A percentile compares a stretch with the other conserved stretches of the same genome.
phyloP scores from a whole-genome alignment of 2,888 invertebrate genomes.

The Leptodirus hochenwartii region DNA sequence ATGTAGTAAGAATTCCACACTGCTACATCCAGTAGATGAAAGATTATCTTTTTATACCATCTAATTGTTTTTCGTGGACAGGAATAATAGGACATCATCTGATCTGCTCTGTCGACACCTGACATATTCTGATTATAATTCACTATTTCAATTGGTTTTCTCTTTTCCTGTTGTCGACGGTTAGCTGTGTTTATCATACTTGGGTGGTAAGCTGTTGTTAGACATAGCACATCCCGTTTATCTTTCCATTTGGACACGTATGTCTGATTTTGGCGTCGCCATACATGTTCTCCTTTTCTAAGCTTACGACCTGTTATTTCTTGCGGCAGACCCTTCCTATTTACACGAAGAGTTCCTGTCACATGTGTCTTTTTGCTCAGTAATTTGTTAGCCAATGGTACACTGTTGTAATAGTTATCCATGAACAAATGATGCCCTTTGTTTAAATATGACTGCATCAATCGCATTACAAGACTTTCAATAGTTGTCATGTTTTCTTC shows the following conservation, averaged over 20 bases:
- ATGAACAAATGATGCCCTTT: conserved; percentile 17
- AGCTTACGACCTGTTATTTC: conserved; percentile 11
- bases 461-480: conserved; percentile 14
- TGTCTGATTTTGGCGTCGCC: conserved; percentile 10
- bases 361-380: conserved; percentile 13
- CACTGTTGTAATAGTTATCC: conserved; percentile 16
- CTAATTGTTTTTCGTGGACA: conserved; percentile 18
- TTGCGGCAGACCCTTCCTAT: conserved; percentile 13
- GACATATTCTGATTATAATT: conserved; percentile 15
- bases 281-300: conserved; percentile 12
- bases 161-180: conserved; percentile 12
- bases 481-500: conserved; percentile 13
- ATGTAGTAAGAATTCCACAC: conserved; percentile 17
- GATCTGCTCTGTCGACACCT: conserved; percentile 16
- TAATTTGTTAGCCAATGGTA: conserved; percentile 12
- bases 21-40: conserved; percentile 17
- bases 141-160: conserved; percentile 14
- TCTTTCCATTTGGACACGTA: conserved; percentile 13
- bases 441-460: conserved; percentile 15
- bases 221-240: conserved; percentile 13
- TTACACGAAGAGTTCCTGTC: conserved; percentile 12
- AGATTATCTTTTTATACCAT: conserved; percentile 19
- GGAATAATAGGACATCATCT: conserved; percentile 18
- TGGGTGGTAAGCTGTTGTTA: conserved; percentile 12
- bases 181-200: conserved; percentile 11